Base-by-base conservation (phyloP, 1,140 invertebrate genomes). In the Sycophaga agraensis region DNA sequence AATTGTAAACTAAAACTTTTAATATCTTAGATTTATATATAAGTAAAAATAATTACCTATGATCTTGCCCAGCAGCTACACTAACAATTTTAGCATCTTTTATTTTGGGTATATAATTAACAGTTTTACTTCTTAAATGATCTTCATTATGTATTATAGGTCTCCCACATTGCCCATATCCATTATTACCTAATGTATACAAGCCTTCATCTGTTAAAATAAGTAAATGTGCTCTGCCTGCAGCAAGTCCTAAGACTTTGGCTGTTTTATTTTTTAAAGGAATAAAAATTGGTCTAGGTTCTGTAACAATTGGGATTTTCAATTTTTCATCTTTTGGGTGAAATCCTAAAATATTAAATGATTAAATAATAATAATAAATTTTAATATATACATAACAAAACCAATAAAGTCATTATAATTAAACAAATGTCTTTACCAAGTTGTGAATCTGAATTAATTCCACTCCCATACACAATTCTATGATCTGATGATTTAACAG, bases 91-190 rank as follows among this genome's bases (percentile, higher is more conserved):
- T 82, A 57, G 84, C 82, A 1, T 84, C 84, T 65, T 88, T 86
- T n/a, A 91, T 78, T 34, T 82, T 69, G 34, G 75, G 68, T 55
- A 94, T 87, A 63, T 87, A 82, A 80, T 92, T 80, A 24, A 92
- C 79, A 4, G 84, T 78, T 69, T 82, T 82, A 64, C 85, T 89
- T 2, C 83, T 83, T 39, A 73, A 78, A 71, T 93, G 95, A 51
- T 89, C 81, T 80, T 98, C 94, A 70, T 89, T 82, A 19, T 85
- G 73, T 66, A 96, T 87, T 66, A 97, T 88, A 56, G 82, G 82
- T 46, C 95, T 81, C 0, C 94, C 95, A 81, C 96, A 98, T 76
- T 98, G 96, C 11, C 96, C 96, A 80, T 92, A 96, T 0, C 88
- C 84, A 84, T 98, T 98, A 73, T 96, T 95, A 16, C 96, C 96